Evolutionary conservation across 2,113 vertebrate species (phyloP), one percentile per base, ranked within the genome.

Genomic region (Verasper variegatus): DNA sequence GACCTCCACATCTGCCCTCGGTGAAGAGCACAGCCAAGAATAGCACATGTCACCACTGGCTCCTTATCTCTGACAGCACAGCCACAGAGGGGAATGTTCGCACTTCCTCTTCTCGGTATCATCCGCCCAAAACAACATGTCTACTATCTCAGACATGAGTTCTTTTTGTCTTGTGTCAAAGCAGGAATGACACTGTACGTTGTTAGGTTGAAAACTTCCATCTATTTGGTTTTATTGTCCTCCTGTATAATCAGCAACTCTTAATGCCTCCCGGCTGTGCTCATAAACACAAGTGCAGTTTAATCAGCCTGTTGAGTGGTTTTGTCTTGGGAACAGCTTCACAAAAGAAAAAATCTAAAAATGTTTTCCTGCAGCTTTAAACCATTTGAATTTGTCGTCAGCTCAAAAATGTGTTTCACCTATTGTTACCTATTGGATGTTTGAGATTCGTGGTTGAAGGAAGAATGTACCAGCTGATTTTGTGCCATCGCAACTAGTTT

Each of bases 1-100:
- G 66, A 68, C 80, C 31, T 60, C 21, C 51, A 35, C 60, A 2
- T 82, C 78, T 80, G 62, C 62, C 66, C 68, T 72, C 23, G 3
- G 80, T 64, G 80, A 82, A 71, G 72, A 87, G 68, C 77, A 21
- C 12, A 27, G 84, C 92, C 85, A 89, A 89, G 85, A 89, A 91
- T 93, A 92, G 90, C 78, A 27, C 49, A 23, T 51, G 78, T 79
- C 64, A 3, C 81, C 64, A 68, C 11, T 14, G 71, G 52, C 56
- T 81, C 45, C 89, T 91, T 93, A 92, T 93, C 92, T 89, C 57
- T 59, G 60, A 77, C 62, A 90, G 74, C 89, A 91, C 71, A 83
- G 80, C 18, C 73, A 13, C 66, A 62, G 76, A 64, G 69, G 62
- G 75, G 68, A 58, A 61, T 51, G 68, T 80, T 68, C n/a, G 20